phyloP scores from a whole-genome alignment of 2,888 invertebrate species.

The Eueremaeus valkanovi region DNA sequence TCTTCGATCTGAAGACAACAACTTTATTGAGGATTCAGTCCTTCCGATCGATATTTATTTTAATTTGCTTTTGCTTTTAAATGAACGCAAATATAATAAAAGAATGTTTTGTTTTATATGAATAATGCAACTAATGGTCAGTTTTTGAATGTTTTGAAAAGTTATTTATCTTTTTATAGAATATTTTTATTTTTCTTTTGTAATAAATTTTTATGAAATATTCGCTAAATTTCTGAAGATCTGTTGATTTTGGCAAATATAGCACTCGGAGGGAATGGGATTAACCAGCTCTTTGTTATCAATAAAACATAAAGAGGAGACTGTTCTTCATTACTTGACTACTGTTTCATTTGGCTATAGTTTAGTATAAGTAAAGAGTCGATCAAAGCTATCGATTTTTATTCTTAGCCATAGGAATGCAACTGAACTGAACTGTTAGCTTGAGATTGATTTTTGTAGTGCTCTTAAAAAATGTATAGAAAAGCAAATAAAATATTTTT shows the following conservation, averaged over 20 bases:
- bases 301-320: not conserved
- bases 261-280: not conserved
- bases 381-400: conserved; percentile 1
- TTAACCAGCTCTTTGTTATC: not conserved
- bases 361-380: not conserved
- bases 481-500: conserved; percentile 27
- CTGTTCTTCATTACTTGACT: not conserved
- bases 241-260: not conserved
- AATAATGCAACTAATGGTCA: not conserved
- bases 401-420: not conserved
- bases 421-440: conserved; percentile 5
- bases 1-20: too few species aligned
- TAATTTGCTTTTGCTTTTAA: too few species aligned
- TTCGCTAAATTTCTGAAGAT: not conserved
- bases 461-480: not conserved
- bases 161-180: not conserved
- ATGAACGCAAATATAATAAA: not conserved
- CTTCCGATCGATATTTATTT: too few species aligned
- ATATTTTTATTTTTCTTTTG: too few species aligned
- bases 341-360: not conserved
- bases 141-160: not conserved
- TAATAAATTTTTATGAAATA: not conserved
- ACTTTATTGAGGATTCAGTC: too few species aligned
- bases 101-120: too few species aligned
- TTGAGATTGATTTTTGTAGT: conserved; percentile 7